Percentiles rank a stretch among this genome's conserved stretches.
Conservation (phyloP, 2,113 vertebrate species). For the Mirounga angustirostris region DNA sequence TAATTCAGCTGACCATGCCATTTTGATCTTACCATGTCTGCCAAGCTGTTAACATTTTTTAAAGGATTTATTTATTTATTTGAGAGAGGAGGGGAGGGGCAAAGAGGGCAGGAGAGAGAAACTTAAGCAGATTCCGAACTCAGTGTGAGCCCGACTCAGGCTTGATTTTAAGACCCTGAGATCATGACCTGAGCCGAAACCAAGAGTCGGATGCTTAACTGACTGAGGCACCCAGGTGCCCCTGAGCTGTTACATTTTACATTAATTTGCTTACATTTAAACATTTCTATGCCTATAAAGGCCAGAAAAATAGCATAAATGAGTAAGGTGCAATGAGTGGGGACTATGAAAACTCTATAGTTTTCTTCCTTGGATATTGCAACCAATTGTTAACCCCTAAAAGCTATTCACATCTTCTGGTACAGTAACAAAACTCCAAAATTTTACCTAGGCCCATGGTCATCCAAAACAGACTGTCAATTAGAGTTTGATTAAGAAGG, state of each 20-base stretch:
- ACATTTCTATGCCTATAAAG: neutral
- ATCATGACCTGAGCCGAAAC: neutral
- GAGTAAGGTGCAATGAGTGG: neutral
- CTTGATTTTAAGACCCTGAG: neutral
- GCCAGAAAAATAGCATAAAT: neutral
- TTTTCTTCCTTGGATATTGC: neutral
- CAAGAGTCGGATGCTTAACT: neutral
- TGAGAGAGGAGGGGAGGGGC: neutral
- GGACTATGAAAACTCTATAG: neutral
- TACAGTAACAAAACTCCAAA: neutral
- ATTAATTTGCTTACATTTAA: neutral
- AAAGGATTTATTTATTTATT: neutral
- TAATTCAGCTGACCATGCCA: neutral
- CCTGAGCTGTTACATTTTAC: neutral
- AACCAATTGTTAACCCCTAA: neutral
- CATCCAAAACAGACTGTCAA: neutral
- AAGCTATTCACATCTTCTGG: neutral
- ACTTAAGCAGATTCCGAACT: neutral
- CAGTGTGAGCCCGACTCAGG: neutral
- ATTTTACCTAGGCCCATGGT: neutral
- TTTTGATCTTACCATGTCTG: neutral
- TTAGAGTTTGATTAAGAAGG: neutral
- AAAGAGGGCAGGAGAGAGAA: neutral
- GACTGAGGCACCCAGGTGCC: neutral
- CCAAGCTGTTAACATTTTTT: neutral